Percentiles rank a stretch among this genome's conserved stretches.
These are phyloP conservation scores for Melanchra persicariae DNA, from an alignment of 2,888 invertebrate species.

Conservation along the genomic window DNA sequence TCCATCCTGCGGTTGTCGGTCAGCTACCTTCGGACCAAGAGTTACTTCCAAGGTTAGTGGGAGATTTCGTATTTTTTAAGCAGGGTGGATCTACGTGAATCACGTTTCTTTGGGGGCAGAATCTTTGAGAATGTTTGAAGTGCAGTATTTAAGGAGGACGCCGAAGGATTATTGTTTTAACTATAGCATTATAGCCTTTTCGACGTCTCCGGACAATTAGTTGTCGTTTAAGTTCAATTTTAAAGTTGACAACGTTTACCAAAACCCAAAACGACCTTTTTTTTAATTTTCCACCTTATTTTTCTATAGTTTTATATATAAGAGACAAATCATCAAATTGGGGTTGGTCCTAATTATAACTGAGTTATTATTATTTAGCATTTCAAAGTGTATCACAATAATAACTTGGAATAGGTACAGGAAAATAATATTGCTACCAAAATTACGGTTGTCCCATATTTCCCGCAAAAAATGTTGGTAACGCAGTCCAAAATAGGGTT, in stretches of 20 bases:
- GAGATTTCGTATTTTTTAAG: not conserved
- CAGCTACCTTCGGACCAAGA: constrained; percentile 99
- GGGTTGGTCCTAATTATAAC: too few species aligned
- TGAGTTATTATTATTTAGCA: not conserved
- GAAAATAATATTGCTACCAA: not conserved
- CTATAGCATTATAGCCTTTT: too few species aligned
- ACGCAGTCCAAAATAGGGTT: constrained; percentile 26
- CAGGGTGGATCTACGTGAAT: not conserved
- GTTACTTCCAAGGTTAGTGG: constrained; percentile 99
- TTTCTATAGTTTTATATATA: too few species aligned
- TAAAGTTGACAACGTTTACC: not conserved
- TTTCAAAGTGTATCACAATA: not conserved
- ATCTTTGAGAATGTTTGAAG: too few species aligned
- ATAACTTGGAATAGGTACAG: not conserved
- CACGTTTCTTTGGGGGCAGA: too few species aligned
- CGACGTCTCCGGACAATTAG: too few species aligned
- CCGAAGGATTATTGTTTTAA: too few species aligned
- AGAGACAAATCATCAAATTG: not conserved
- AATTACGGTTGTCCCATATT: not conserved
- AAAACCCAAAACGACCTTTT: too few species aligned
- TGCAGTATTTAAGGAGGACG: too few species aligned
- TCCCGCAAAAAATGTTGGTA: not conserved
- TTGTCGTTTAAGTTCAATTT: too few species aligned
- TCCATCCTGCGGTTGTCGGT: constrained; percentile 99
- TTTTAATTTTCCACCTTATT: too few species aligned